phyloP scores from a whole-genome alignment of 2,797 vertebrate genomes.

The Siniperca scherzeri region DNA sequence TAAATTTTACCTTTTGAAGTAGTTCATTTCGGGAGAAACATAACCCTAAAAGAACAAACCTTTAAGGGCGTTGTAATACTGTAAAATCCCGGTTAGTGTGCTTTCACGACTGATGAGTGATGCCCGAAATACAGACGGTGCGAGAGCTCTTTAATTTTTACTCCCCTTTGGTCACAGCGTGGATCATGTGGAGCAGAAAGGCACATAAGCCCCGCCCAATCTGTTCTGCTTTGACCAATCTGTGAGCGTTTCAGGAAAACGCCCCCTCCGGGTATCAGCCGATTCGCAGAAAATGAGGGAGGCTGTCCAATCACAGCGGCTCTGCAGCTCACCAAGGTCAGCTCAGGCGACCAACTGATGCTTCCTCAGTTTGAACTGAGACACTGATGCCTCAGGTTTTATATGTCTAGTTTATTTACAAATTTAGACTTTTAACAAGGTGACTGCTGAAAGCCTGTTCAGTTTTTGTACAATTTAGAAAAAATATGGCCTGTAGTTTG shows the following conservation, averaged over 20 bases:
- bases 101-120: background rate
- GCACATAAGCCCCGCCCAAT: background rate
- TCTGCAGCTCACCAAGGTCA: constrained; percentile 44
- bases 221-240: constrained; percentile 55
- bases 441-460: background rate
- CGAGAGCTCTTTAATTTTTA: background rate
- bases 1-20: too few relatives aligned
- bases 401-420: background rate
- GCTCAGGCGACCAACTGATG: constrained; percentile 24
- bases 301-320: constrained; percentile 42
- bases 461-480: background rate
- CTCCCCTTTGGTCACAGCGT: constrained; percentile 1
- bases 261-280: constrained; percentile 26
- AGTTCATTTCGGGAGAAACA: too few relatives aligned
- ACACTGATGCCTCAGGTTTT: background rate
- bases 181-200: too few relatives aligned
- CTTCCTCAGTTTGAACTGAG: background rate
- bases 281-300: background rate
- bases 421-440: background rate
- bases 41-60: too few relatives aligned
- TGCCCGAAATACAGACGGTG: background rate
- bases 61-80: too few relatives aligned
- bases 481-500: background rate
- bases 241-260: background rate
- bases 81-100: too few relatives aligned